phyloP scores from a whole-genome alignment of 2,888 invertebrate genomes.

The Agriotes lineatus region DNA sequence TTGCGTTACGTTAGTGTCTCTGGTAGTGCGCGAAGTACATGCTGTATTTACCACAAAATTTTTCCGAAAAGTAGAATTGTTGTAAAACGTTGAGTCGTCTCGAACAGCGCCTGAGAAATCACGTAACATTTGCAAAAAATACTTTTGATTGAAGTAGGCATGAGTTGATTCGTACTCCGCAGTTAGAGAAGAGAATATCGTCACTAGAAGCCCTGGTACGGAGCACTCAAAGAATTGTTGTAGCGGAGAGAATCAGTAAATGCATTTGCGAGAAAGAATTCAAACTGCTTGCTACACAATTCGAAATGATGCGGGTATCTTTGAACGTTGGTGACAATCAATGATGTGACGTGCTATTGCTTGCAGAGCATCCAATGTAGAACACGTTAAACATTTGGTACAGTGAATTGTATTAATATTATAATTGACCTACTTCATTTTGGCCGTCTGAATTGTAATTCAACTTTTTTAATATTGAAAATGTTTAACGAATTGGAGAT shows the following conservation, averaged over 20 bases:
- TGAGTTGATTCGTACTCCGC: slow-evolving; percentile 2
- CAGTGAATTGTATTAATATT: not conserved
- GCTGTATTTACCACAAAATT: no score
- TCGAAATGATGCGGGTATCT: not conserved
- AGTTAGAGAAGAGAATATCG: slow-evolving; percentile 10
- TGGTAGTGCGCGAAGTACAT: no score
- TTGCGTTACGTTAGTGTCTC: no score
- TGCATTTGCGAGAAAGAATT: not conserved
- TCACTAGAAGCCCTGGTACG: slow-evolving; percentile 7
- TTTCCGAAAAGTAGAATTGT: not conserved
- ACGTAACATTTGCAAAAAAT: slow-evolving; percentile 5
- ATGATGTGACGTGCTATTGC: slow-evolving; percentile 1
- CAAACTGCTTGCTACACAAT: not conserved
- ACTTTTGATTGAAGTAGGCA: slow-evolving; percentile 5
- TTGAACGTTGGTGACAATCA: not conserved
- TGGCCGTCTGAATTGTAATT: not conserved
- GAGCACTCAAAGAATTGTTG: slow-evolving; percentile 6
- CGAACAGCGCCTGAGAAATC: not conserved
- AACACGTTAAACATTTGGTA: no score
- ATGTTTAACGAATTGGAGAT: no score
- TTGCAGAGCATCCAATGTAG: not conserved
- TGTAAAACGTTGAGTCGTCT: not conserved
- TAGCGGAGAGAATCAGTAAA: slow-evolving; percentile 1
- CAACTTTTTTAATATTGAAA: no score
- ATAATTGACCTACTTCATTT: not conserved